Evolutionary conservation across 1,140 invertebrate genomes (phyloP), one percentile per base, ranked within the genome.

Genomic region (Pomacea maculata): DNA sequence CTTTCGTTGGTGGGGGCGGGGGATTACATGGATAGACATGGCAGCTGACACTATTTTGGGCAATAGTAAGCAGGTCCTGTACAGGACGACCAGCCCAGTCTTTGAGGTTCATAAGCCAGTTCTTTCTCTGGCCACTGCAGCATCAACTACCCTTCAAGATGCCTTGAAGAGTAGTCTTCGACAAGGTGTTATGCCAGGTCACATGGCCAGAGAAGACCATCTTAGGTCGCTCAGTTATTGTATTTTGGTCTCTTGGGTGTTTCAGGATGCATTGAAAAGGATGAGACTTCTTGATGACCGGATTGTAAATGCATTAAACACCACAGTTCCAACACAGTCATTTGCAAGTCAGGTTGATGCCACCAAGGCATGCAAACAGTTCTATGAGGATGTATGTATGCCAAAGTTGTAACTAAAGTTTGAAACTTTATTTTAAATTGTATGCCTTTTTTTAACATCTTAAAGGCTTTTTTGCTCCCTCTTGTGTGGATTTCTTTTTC

Each of bases 201-300:
- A 25, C 25, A 25, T 25, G 25, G 25, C 0, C 25, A 25, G 0
- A 25, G 25, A 25, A 25, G 25, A 25, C 25, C 25, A 25, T 25
- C 25, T 25, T 25, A 25, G 25, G 25, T 25, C 25, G 25, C 25
- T 25, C 25, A 25, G 25, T 25, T 25, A 45, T 68, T 68, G 65
- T 64, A 34, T 17, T 75, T 72, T 72, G 73, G 45, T 52, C 74
- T 68, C 67, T 76, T 71, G 34, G 83, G 61, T 80, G 14, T 83
- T 82, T 94, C 89, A 97, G 96, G 96, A 97, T 91, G 91, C 94
- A 9, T 92, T 98, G 81, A 95, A 95, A 90, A 95, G 94, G 90
- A 95, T 97, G 95, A 92, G 97, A 85, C 93, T 94, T 87, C 89
- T 97, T 45, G 96, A 98, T 93, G 97, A 98, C 90, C 95, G 96